A percentile compares a stretch with the other conserved stretches of the same genome.
Evolutionary conservation across 1,140 invertebrate genomes (phyloP).

Genomic region (Triops longicaudatus): DNA sequence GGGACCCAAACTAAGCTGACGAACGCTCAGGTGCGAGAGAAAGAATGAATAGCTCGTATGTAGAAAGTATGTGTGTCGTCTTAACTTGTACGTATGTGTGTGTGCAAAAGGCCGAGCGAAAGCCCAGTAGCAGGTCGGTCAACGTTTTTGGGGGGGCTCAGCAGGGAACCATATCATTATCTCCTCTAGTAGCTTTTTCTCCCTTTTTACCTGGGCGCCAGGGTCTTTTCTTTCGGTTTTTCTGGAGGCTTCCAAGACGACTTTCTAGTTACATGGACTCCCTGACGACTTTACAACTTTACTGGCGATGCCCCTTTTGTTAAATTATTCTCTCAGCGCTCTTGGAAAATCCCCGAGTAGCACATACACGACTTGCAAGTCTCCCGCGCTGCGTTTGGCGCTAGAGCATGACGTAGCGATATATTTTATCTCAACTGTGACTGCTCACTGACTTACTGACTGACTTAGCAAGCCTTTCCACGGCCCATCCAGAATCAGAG

Average conservation of each 20-base stretch:
- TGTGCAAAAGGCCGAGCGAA: slow-evolving; percentile 16
- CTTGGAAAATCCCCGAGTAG: background rate
- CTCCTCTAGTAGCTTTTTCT: background rate
- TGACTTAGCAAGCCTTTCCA: background rate
- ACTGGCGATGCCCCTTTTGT: background rate
- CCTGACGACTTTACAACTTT: background rate
- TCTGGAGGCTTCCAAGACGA: background rate
- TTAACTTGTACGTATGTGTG: slow-evolving; percentile 20
- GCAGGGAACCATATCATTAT: slow-evolving; percentile 2
- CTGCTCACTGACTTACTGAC: background rate
- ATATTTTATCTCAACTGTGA: background rate
- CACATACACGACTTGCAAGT: background rate
- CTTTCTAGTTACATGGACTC: background rate
- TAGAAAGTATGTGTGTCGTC: slow-evolving; percentile 17
- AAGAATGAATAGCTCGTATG: background rate
- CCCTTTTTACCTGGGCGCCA: background rate
- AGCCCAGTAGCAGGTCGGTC: slow-evolving; percentile 8
- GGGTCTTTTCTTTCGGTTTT: background rate
- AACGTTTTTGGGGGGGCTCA: slow-evolving; percentile 12
- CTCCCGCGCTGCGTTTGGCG: background rate
- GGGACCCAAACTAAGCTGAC: no score
- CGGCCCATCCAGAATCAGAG: background rate
- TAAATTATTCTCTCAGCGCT: background rate
- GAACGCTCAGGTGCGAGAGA: background rate
- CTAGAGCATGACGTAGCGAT: slow-evolving; percentile 2